Percentiles rank a stretch among this genome's conserved stretches.
phyloP scores from a whole-genome alignment of 2,888 invertebrate species.

The Calliopum simillimum region DNA sequence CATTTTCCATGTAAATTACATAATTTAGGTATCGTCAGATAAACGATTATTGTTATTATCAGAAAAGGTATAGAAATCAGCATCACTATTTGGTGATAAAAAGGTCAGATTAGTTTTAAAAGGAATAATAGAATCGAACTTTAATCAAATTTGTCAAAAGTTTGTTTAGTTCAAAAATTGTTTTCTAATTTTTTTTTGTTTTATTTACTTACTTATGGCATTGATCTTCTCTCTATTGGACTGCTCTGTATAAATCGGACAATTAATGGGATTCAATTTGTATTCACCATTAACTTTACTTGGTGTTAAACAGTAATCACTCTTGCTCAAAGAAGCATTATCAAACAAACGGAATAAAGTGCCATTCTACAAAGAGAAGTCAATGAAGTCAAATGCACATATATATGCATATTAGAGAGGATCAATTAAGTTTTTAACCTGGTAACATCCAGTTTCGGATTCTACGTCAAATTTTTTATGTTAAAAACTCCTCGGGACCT shows the following conservation, averaged over 20 bases:
- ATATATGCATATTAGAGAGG: too few species aligned
- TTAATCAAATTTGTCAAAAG: too few species aligned
- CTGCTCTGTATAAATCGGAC: conserved; percentile 30
- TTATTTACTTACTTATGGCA: conserved; percentile 20
- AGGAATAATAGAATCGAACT: too few species aligned
- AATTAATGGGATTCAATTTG: conserved; percentile 43
- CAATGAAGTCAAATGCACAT: too few species aligned
- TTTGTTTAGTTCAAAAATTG: too few species aligned
- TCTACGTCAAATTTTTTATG: too few species aligned
- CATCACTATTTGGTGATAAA: conserved; percentile 69
- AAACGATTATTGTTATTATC: conserved; percentile 76
- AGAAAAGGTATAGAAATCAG: conserved; percentile 78
- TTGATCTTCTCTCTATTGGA: conserved; percentile 17
- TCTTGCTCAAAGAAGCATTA: conserved; percentile 23
- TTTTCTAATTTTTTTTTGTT: too few species aligned
- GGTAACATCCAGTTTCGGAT: too few species aligned
- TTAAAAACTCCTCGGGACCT: too few species aligned
- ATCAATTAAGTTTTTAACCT: too few species aligned
- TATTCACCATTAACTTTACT: conserved; percentile 19
- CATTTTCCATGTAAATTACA: conserved; percentile 80
- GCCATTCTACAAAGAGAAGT: conserved; percentile 30
- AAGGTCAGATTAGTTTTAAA: too few species aligned
- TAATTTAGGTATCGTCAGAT: conserved; percentile 75
- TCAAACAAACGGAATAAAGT: conserved; percentile 37
- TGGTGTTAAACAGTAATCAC: conserved; percentile 45